Conservation (phyloP, 2,113 vertebrate genomes). For the Scartelaos histophorus region DNA sequence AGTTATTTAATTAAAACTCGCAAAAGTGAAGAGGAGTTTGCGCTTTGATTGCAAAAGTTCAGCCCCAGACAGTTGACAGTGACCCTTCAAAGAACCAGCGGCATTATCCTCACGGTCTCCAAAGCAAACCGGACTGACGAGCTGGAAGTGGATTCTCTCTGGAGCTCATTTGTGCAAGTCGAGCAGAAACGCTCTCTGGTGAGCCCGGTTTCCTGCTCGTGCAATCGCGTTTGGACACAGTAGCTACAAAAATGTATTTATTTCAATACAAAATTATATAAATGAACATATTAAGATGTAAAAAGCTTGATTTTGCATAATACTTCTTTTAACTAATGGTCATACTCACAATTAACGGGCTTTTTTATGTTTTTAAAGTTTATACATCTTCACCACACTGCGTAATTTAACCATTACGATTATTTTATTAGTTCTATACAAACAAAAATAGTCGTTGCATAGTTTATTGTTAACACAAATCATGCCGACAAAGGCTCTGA, state of each 20-base stretch:
- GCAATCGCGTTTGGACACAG: background rate
- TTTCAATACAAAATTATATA: background rate
- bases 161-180: conserved; percentile 7
- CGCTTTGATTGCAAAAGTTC: background rate
- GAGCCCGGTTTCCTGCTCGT: background rate
- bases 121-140: conserved; percentile 1
- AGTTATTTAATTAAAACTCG: background rate
- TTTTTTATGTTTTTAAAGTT: no score
- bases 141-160: conserved; percentile 5
- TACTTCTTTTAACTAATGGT: background rate
- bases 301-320: no score
- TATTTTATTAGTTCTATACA: no score
- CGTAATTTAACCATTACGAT: no score
- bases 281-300: background rate
- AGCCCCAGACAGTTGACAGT: background rate
- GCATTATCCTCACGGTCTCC: background rate
- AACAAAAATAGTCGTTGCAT: no score
- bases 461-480: no score
- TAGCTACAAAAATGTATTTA: background rate
- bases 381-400: no score
- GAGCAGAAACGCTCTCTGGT: conserved; percentile 3
- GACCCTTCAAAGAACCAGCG: background rate
- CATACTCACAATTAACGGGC: no score
- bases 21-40: background rate
- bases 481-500: no score